Percentiles rank a stretch among this genome's conserved stretches.
phyloP scores from a whole-genome alignment of 2,888 invertebrate species.

The Apotomis turbidana region DNA sequence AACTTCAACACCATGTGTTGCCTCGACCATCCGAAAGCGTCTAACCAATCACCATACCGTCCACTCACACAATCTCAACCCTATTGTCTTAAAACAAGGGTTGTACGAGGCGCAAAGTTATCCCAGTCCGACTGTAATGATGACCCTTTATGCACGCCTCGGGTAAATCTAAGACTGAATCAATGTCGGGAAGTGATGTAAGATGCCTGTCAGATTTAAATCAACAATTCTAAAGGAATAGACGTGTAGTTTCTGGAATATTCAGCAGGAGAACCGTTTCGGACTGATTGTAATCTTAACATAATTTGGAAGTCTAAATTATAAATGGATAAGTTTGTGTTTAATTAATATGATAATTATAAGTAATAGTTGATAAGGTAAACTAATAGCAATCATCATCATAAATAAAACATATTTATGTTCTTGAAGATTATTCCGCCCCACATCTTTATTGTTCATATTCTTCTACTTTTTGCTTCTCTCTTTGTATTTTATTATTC shows the following conservation, averaged over 20 bases:
- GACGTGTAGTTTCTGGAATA: slow-evolving; percentile 24
- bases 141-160: slow-evolving; percentile 41
- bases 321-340: neutral
- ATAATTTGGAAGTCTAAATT: neutral
- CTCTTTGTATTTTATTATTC: no score
- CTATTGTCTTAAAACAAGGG: neutral
- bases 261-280: slow-evolving; percentile 12
- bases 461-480: no score
- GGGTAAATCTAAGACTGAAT: slow-evolving; percentile 36
- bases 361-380: no score
- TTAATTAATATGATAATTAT: no score
- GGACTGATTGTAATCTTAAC: slow-evolving; percentile 22
- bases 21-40: slow-evolving; percentile 14
- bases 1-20: slow-evolving; percentile 34
- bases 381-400: no score
- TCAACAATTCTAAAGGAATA: slow-evolving; percentile 36
- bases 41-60: slow-evolving; percentile 7
- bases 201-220: slow-evolving; percentile 40
- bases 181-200: slow-evolving; percentile 38
- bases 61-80: neutral
- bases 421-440: no score
- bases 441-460: no score
- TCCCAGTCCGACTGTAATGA: slow-evolving; percentile 32
- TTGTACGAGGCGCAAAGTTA: neutral
- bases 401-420: no score